Evolutionary conservation across 2,113 vertebrate species (phyloP).

Genomic region (Plecotus auritus): DNA sequence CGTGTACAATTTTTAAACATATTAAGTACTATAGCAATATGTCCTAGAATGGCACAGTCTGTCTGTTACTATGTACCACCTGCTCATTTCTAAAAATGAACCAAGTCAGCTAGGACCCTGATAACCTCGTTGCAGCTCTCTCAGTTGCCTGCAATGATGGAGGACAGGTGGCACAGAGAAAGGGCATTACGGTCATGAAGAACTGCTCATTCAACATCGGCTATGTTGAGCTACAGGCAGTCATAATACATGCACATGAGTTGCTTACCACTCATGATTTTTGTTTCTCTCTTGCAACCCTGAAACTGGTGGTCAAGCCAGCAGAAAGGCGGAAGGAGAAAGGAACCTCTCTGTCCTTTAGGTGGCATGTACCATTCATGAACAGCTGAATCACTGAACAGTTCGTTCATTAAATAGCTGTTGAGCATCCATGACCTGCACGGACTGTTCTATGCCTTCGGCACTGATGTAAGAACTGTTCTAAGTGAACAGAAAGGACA

Average conservation of each 20-base stretch:
- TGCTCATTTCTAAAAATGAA: neutral
- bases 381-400: neutral
- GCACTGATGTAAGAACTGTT: neutral
- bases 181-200: neutral
- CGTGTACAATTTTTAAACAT: neutral
- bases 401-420: neutral
- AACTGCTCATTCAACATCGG: neutral
- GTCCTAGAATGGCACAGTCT: neutral
- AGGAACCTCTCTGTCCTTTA: neutral
- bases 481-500: neutral
- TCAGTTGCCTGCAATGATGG: neutral
- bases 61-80: neutral
- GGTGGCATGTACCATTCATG: neutral
- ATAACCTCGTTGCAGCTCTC: neutral
- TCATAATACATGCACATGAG: neutral
- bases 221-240: neutral
- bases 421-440: neutral
- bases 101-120: neutral
- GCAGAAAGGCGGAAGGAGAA: neutral
- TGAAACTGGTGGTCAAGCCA: neutral
- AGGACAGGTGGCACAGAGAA: neutral
- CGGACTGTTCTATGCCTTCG: neutral
- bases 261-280: neutral
- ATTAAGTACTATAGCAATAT: neutral
- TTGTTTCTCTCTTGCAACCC: neutral